A percentile compares a stretch with the other conserved stretches of the same genome.
These are phyloP conservation scores for Mechanitis mazaeus DNA, from an alignment of 2,888 invertebrate genomes.

Conservation along the genomic window DNA sequence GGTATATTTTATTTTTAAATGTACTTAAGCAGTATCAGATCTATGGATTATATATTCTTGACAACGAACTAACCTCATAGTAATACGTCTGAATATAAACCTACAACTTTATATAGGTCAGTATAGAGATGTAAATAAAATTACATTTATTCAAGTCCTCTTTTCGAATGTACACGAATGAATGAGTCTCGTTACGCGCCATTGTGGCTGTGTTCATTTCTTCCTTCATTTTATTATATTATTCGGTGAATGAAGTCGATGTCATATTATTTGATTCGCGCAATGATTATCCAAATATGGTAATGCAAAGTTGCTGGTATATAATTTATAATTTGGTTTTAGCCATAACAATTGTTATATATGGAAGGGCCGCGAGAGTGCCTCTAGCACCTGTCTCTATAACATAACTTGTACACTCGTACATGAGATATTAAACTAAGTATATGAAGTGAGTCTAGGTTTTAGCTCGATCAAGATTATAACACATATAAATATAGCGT, in stretches of 20 bases:
- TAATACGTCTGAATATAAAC: not conserved
- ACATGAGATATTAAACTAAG: too few relatives aligned
- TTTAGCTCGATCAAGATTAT: too few relatives aligned
- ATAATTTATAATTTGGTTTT: not conserved
- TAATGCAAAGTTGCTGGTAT: not conserved
- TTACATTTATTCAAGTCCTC: constrained; percentile 6
- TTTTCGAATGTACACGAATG: constrained; percentile 2
- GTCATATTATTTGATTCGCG: constrained; percentile 1
- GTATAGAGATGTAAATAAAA: constrained; percentile 4
- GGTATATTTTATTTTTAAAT: too few relatives aligned
- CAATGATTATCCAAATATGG: not conserved
- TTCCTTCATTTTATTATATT: constrained; percentile 6
- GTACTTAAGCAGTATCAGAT: too few relatives aligned
- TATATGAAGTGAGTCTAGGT: too few relatives aligned
- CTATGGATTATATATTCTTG: too few relatives aligned
- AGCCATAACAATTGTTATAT: not conserved
- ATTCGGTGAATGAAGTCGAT: constrained; percentile 2
- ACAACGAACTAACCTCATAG: not conserved
- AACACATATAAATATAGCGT: too few relatives aligned
- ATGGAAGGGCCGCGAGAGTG: too few relatives aligned
- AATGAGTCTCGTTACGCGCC: constrained; percentile 2
- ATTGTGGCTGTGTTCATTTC: constrained; percentile 5
- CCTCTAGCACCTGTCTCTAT: too few relatives aligned
- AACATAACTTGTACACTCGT: too few relatives aligned
- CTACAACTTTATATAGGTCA: not conserved